Base-by-base conservation (phyloP, 1,140 invertebrate genomes). In the Lasaia peninsularis region DNA sequence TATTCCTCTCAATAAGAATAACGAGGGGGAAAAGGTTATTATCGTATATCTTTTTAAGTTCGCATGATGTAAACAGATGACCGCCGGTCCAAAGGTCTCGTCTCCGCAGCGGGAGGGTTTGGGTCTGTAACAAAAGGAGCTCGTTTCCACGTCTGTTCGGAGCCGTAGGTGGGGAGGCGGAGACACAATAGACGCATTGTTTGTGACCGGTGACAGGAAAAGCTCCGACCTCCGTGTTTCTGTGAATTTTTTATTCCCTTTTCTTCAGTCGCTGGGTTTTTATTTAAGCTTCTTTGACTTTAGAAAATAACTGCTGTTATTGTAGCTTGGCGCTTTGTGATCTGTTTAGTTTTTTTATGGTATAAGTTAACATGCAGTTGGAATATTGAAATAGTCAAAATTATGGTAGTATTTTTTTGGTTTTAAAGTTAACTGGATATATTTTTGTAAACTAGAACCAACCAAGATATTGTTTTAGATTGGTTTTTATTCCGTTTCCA, bases 171-270 rank as follows among this genome's bases (percentile, higher is more conserved):
- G 37, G 65, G 70, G 63, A 67, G 51, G 60, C 52, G 49, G 50
- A 58, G 66, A 49, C 37, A 88, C 85, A 88, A 86, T 88, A 66
- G 78, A 77, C 69, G 75, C 75, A 88, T 88, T 88, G 85, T 88
- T 86, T 86, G 81, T 86, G 76, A 77, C 78, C 85, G 85, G 81
- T 86, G 85, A 86, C 85, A 85, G 85, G 83, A 88, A 88, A 88
- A 88, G 85, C 85, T 85, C 82, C 82, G 76, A 88, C 85, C 85
- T 86, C 85, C 82, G 81, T 86, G 85, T 86, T 86, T 85, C 81
- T 88, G 73, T 86, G 85, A 82, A 84, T 88, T 85, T 86, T 88
- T 88, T 88, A 80, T 84, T 85, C 74, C 69, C 78, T 63, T 65
- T 34, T 63, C 78, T 79, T 79, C 73, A 80, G 77, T 76, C 73